These are phyloP conservation scores for Ganaspis sp. DNA, from an alignment of 1,140 invertebrate species.

Conservation along the genomic window DNA sequence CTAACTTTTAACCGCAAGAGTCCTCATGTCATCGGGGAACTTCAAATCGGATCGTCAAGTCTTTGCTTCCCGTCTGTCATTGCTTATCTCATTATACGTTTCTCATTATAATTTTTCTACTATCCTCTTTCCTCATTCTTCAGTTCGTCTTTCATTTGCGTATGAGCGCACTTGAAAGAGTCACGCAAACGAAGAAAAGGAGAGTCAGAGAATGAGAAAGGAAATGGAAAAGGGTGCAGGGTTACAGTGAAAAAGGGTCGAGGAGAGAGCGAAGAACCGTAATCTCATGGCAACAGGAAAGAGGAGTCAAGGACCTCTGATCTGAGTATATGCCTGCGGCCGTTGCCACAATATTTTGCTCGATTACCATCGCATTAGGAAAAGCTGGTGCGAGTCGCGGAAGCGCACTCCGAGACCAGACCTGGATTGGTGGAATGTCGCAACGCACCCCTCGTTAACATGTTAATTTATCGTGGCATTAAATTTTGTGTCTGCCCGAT, in stretches of 20 bases:
- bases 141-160: not conserved
- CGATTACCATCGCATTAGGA: constrained; percentile 70
- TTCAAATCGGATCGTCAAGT: constrained; percentile 60
- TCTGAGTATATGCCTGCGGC: constrained; percentile 61
- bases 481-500: constrained; percentile 62
- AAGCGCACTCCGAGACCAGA: constrained; percentile 25
- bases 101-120: not conserved
- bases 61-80: not conserved
- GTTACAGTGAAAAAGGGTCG: constrained; percentile 32
- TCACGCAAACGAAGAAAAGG: not conserved
- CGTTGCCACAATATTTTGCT: constrained; percentile 73
- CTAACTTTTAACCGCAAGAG: constrained; percentile 62
- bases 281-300: constrained; percentile 55
- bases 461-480: constrained; percentile 72
- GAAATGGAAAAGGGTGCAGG: constrained; percentile 48
- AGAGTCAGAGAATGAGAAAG: constrained; percentile 32
- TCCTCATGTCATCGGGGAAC: constrained; percentile 37
- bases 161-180: not conserved
- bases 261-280: constrained; percentile 49
- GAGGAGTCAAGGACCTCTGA: constrained; percentile 66
- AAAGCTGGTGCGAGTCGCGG: constrained; percentile 51
- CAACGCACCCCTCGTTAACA: constrained; percentile 66
- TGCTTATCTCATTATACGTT: not conserved
- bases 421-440: constrained; percentile 24
- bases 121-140: not conserved